Evolutionary conservation across 2,797 vertebrate species (phyloP), one percentile per base, ranked within the genome.

Genomic region (Scyliorhinus canicula): DNA sequence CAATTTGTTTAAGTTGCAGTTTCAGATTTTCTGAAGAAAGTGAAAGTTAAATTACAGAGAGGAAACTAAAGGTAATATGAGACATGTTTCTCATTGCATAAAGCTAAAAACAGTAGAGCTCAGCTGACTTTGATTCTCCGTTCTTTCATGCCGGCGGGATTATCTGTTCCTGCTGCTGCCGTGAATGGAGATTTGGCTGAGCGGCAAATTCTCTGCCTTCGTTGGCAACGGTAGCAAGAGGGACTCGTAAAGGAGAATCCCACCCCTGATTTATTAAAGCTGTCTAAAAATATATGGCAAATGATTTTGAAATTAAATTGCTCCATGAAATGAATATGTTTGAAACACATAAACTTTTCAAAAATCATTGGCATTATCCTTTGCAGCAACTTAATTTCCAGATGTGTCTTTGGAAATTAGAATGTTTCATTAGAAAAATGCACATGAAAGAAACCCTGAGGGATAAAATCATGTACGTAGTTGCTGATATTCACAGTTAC

Each of bases 331-430:
- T 93, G 60, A 24, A 16, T 93, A 44, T 65, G 67, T 93, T 93
- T 93, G 7, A 44, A 93, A 24, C 35, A 11, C 57, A 40, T 21
- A 44, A 65, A 40, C 90, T 93, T 63, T 8, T 26, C 40, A 93
- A 65, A 65, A 2, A 86, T 14, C 26, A 65, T 44, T 91, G 50
- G 31, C 86, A 90, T 12, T 90, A 55, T 90, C 52, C 35, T 57
- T 90, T 1, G 60, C 55, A 65, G 60, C 60, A 93, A 65, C 60
- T 93, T 93, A 65, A 93, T 93, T 67, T 65, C 90, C 90, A 93
- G 60, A 93, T 93, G 90, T 65, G 31, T 63, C 60, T 65, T 93
- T 67, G 52, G 55, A 90, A 90, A 90, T 90, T 57, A 60, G 57
- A 90, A 90, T 60, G 35, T 93, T 93, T 47, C 40, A 28, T 93